Conservation (phyloP, 2,113 vertebrate species). For the Austrofundulus limnaeus region DNA sequence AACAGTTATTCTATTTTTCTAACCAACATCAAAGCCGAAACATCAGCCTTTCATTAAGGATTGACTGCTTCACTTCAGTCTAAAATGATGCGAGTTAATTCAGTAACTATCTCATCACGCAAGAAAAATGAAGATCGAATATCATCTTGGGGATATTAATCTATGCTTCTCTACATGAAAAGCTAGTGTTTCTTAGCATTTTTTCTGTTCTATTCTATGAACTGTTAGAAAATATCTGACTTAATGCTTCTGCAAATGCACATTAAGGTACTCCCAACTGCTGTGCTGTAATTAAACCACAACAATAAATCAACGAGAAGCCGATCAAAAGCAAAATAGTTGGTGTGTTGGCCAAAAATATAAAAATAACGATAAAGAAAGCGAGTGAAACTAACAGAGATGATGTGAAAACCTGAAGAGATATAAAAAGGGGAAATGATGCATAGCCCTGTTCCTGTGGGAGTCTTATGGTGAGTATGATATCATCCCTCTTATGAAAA, state of each 20-base stretch:
- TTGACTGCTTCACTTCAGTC: conserved; percentile 7
- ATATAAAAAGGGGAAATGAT: conserved; percentile 68
- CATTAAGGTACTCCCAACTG: conserved; percentile 59
- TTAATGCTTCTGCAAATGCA: conserved; percentile 56
- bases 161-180: conserved; percentile 32
- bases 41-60: conserved; percentile 25
- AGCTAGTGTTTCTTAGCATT: conserved; percentile 14
- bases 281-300: conserved; percentile 63
- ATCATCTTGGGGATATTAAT: conserved; percentile 14
- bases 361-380: conserved; percentile 35
- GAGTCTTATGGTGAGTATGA: conserved; percentile 65
- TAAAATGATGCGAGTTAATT: conserved; percentile 20
- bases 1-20: conserved; percentile 7
- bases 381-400: conserved; percentile 39
- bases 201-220: conserved; percentile 25
- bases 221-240: conserved; percentile 42
- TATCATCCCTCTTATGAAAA: conserved; percentile 74
- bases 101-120: conserved; percentile 21
- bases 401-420: conserved; percentile 64
- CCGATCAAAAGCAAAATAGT: conserved; percentile 51
- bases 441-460: conserved; percentile 63
- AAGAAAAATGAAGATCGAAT: conserved; percentile 11
- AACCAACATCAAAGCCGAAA: conserved; percentile 26
- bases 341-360: conserved; percentile 27
- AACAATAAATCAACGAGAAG: conserved; percentile 54